Evolutionary conservation across 2,113 vertebrate genomes (phyloP).

Genomic region (Bostrychus sinensis): DNA sequence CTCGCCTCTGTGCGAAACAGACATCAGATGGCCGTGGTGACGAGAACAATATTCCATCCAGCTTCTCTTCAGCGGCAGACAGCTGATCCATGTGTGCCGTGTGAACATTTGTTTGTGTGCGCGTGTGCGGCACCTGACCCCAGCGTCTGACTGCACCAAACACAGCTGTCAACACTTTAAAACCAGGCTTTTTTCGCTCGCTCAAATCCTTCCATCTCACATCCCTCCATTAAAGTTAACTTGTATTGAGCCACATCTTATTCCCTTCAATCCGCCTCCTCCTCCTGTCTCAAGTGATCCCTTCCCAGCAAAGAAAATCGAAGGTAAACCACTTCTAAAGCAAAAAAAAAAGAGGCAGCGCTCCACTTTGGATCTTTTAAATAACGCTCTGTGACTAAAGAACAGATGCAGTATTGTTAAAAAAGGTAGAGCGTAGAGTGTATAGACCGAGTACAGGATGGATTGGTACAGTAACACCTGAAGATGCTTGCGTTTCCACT

Average conservation of each 20-base stretch:
- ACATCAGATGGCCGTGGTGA: conserved; percentile 72
- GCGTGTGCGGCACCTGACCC: conserved; percentile 68
- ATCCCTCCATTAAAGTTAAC: conserved; percentile 69
- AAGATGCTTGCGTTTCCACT: too few relatives aligned
- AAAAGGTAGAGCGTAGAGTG: too few relatives aligned
- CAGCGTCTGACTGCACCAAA: conserved; percentile 57
- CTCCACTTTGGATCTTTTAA: conserved; percentile 43
- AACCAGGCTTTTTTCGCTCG: not conserved
- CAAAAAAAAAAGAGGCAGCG: conserved; percentile 49
- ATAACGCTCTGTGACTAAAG: conserved; percentile 23
- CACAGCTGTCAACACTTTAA: conserved; percentile 67
- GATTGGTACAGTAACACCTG: too few relatives aligned
- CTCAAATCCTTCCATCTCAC: conserved; percentile 34
- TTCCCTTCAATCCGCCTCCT: conserved; percentile 47
- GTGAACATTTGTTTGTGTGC: conserved; percentile 45
- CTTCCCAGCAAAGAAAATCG: conserved; percentile 71
- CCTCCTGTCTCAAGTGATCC: conserved; percentile 56
- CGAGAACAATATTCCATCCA: conserved; percentile 71
- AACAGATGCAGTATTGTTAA: not conserved
- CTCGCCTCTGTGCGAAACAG: conserved; percentile 69
- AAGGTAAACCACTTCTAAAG: conserved; percentile 68
- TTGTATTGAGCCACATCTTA: conserved; percentile 69
- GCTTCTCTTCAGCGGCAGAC: conserved; percentile 62
- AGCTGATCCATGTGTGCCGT: conserved; percentile 39
- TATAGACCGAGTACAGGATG: too few relatives aligned